Percentiles rank a stretch among this genome's conserved stretches.
These are phyloP conservation scores for Amiota minor DNA, from an alignment of 2,888 invertebrate species.

Conservation along the genomic window DNA sequence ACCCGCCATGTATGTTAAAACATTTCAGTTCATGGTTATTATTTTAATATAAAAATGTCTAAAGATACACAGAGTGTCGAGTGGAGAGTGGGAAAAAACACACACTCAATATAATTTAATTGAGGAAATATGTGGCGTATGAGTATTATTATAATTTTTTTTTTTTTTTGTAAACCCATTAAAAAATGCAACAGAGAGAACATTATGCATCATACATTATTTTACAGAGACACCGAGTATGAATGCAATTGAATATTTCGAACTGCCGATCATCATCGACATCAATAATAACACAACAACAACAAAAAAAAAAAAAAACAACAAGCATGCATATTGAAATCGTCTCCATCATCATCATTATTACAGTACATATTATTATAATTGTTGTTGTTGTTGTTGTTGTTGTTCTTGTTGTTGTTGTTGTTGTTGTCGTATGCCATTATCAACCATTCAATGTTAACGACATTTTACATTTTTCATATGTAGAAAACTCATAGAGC, in stretches of 20 bases:
- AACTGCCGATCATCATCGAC: neutral
- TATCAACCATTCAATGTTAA: constrained; percentile 48
- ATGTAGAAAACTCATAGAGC: constrained; percentile 12
- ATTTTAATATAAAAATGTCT: too few species aligned
- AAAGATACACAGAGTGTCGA: too few species aligned
- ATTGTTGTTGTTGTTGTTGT: constrained; percentile 14
- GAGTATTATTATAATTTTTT: neutral
- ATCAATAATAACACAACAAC: neutral
- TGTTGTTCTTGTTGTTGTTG: constrained; percentile 5
- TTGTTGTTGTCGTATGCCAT: constrained; percentile 46
- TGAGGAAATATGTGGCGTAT: constrained; percentile 23
- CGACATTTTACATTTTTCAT: constrained; percentile 33
- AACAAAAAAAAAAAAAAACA: neutral
- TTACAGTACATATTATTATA: neutral
- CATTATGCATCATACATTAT: neutral
- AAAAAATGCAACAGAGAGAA: constrained; percentile 4
- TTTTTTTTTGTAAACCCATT: neutral
- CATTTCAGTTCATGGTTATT: too few species aligned
- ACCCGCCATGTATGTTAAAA: too few species aligned
- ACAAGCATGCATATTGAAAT: neutral
- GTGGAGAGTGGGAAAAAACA: too few species aligned
- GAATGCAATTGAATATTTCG: too few species aligned
- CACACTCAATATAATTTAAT: constrained; percentile 19
- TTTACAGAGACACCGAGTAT: too few species aligned
- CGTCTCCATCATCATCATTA: constrained; percentile 4